These are phyloP conservation scores for Gymnothorax javanicus DNA, from an alignment of 2,797 vertebrate species.

Conservation along the genomic window DNA sequence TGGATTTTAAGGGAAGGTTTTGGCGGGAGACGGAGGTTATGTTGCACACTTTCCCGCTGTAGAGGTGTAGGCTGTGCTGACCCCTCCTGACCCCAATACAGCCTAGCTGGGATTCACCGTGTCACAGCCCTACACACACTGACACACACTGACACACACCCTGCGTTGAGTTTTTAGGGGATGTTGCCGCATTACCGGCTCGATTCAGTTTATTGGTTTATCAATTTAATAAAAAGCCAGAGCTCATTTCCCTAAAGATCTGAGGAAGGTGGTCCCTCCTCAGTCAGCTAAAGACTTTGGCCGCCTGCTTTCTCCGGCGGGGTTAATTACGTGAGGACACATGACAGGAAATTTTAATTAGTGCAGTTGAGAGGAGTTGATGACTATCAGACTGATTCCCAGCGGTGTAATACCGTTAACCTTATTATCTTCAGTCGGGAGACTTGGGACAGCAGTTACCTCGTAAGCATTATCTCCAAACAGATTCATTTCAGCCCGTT, in stretches of 20 bases:
- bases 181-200: not conserved
- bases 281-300: not conserved
- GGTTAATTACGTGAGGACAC: not conserved
- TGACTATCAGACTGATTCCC: conserved; percentile 1
- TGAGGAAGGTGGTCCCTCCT: not conserved
- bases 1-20: conserved; percentile 22
- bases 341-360: conserved; percentile 5
- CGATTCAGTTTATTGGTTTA: not conserved
- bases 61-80: not conserved
- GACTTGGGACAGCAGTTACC: not conserved
- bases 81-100: not conserved
- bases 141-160: not conserved
- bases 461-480: not conserved
- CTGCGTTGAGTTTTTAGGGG: not conserved
- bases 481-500: conserved; percentile 3
- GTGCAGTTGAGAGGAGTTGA: conserved; percentile 23
- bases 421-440: conserved; percentile 4
- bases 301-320: not conserved
- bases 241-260: conserved; percentile 5
- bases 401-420: conserved; percentile 16
- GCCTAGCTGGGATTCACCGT: not conserved
- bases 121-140: no score
- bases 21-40: not conserved
- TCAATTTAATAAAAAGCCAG: not conserved
- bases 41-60: not conserved